Conservation (phyloP, 2,888 invertebrate genomes). For the Ethmia dodecea region DNA sequence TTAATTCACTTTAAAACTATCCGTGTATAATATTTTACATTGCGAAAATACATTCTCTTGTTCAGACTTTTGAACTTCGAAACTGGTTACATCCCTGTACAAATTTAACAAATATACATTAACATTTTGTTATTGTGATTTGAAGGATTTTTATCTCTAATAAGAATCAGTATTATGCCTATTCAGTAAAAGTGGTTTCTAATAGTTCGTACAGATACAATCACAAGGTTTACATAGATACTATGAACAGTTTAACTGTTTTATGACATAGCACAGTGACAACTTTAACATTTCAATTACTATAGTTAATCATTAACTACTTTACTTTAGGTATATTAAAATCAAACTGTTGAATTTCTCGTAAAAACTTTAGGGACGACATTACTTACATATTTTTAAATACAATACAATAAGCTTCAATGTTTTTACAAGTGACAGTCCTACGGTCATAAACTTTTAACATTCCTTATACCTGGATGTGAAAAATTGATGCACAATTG, state of each 20-base stretch:
- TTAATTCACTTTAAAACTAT: slow-evolving; percentile 67
- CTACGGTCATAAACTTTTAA: slow-evolving; percentile 41
- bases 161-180: slow-evolving; percentile 8
- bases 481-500: slow-evolving; percentile 60
- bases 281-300: too few species aligned
- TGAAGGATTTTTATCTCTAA: slow-evolving; percentile 56
- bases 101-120: slow-evolving; percentile 61
- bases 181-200: slow-evolving; percentile 13
- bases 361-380: too few species aligned
- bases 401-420: too few species aligned
- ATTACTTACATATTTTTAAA: too few species aligned
- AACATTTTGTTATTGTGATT: slow-evolving; percentile 74
- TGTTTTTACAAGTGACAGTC: slow-evolving; percentile 18
- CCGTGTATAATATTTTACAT: slow-evolving; percentile 71
- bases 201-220: slow-evolving; percentile 29
- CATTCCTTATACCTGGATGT: slow-evolving; percentile 59
- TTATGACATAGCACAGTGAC: too few species aligned
- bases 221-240: slow-evolving; percentile 26
- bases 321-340: too few species aligned
- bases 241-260: neutral
- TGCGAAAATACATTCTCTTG: slow-evolving; percentile 72
- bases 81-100: slow-evolving; percentile 72
- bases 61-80: slow-evolving; percentile 74
- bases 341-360: too few species aligned
- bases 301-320: too few species aligned